Conservation (phyloP, 2,113 vertebrate species). For the Ia io region DNA sequence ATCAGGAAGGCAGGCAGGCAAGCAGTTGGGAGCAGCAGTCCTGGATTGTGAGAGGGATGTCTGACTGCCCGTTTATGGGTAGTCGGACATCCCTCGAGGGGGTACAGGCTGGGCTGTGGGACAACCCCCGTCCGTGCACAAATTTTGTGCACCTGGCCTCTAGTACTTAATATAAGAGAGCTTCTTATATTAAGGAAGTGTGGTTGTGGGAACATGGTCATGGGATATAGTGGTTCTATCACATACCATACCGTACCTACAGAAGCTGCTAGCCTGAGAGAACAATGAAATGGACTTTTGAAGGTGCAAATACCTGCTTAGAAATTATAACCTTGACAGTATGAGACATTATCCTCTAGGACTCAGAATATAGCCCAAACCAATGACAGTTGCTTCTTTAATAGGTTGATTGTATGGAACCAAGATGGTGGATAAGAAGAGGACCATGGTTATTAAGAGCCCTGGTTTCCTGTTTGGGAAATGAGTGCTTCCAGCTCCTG, state of each 20-base stretch:
- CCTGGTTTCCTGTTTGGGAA: background rate
- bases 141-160: no score
- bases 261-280: background rate
- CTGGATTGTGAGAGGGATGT: no score
- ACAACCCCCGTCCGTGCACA: no score
- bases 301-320: background rate
- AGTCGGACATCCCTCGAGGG: no score
- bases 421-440: background rate
- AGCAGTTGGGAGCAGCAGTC: no score
- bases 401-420: background rate
- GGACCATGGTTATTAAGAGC: background rate
- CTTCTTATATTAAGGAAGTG: background rate
- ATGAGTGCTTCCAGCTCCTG: background rate
- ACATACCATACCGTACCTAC: background rate
- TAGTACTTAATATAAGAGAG: background rate
- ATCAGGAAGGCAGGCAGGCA: no score
- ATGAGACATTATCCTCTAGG: background rate
- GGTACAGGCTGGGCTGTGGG: no score
- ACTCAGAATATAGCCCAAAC: background rate
- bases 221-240: background rate
- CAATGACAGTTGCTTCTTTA: background rate
- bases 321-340: background rate
- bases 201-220: background rate
- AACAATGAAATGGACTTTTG: background rate
- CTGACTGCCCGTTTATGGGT: no score